Conservation (phyloP, 35 echinoderm and acorn worm species). For the Holothuria glaberrima region DNA sequence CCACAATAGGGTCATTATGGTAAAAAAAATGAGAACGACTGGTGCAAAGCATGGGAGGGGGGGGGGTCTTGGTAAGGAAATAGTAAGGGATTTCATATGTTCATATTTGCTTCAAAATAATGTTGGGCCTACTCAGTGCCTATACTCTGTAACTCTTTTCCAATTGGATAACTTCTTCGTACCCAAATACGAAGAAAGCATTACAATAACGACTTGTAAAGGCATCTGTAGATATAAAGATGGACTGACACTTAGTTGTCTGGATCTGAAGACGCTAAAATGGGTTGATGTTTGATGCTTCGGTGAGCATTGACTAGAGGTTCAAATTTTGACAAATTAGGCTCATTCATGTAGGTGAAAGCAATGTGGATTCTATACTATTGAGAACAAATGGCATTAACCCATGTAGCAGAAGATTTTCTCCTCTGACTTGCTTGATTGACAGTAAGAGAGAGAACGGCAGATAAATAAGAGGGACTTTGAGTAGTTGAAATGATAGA, state of each 20-base stretch:
- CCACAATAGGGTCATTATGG: too few species aligned
- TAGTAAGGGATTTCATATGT: too few species aligned
- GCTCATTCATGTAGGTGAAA: slow-evolving; percentile 31
- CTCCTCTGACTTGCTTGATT: not conserved
- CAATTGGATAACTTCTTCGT: too few species aligned
- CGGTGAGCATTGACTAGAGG: slow-evolving; percentile 15
- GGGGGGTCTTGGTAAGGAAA: too few species aligned
- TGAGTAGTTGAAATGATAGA: too few species aligned
- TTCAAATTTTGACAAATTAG: slow-evolving; percentile 42
- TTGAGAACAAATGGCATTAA: slow-evolving; percentile 35
- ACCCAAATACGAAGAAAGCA: too few species aligned
- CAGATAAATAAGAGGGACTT: not conserved
- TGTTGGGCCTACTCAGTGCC: too few species aligned
- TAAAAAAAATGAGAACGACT: too few species aligned
- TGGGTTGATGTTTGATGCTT: slow-evolving; percentile 27
- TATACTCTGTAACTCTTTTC: too few species aligned
- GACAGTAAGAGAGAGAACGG: not conserved
- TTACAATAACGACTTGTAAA: not conserved
- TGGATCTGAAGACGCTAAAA: slow-evolving; percentile 5
- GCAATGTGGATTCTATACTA: slow-evolving; percentile 7
- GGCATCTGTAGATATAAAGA: not conserved
- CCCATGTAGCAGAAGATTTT: not conserved
- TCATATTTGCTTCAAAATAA: too few species aligned
- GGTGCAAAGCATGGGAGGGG: too few species aligned
- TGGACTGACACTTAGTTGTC: not conserved